Evolutionary conservation across 2,888 invertebrate species (phyloP), one percentile per base, ranked within the genome.

Genomic region (Volucella bombylans): DNA sequence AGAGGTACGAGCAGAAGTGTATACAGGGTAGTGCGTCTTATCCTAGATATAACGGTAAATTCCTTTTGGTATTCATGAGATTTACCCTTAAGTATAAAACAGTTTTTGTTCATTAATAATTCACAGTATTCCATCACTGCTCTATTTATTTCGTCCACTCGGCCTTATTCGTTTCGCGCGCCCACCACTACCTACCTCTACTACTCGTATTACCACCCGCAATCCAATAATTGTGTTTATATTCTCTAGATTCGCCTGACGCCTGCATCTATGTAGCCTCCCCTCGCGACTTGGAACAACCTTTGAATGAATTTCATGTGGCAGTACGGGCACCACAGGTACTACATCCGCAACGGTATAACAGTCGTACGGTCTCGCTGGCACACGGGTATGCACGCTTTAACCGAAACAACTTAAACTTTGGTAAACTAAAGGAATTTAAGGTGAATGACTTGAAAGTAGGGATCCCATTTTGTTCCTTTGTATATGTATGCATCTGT

Each of bases 361-460:
- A 18, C 18, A 18, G 18, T 18, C 1, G 18, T 18, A 18, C 18
- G 18, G 18, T 18, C 18, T 18, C 18, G 18, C 18, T 1, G 18
- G 18, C 18, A 62, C 10, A 55, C 43, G 2, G n/a, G 57, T 31
- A 18, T 38, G 43, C 64, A 69, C 54, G 74, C 74, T 83, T 78
- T 74, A 79, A 69, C 69, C 69, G 49, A 64, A 73, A 18, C 15
- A 74, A 41, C 74, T 79, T 83, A 83, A 83, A 79, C 83, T 59
- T 71, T 76, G 74, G 39, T 83, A 71, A 83, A 76, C 83, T 71
- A 55, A 79, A 79, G 83, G 65, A 79, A 83, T 79, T 79, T 79
- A 71, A 76, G 83, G 83, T 83, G 83, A 83, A 83, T 79, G 83
- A 83, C 83, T 76, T 45, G 12, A 71, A 71, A 67, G 79, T 69